Base-by-base conservation (phyloP, 2,113 vertebrate genomes). In the Opisthocomus hoazin region DNA sequence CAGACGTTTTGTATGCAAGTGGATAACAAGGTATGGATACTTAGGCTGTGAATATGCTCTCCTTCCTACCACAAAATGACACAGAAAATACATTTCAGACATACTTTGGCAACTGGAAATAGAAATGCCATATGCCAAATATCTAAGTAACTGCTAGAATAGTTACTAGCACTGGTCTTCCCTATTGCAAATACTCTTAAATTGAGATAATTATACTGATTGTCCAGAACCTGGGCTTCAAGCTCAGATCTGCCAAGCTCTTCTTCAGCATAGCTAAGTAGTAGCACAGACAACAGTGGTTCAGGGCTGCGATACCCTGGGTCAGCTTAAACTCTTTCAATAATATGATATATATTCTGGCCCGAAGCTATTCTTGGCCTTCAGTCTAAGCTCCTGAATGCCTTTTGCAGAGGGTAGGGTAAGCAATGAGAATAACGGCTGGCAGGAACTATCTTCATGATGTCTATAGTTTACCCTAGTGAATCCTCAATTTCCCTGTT, bases 31-130 rank as follows among this genome's bases (percentile, higher is more conserved):
- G 39, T 81, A 53, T 48, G 51, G 78, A 85, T 88, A 66, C 51
- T 88, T 84, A 64, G 75, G 23, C 83, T 94, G 84, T 88, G 88
- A 94, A 84, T 89, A 39, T 32, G 27, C 30, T 68, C 51, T 93
- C 60, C 51, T 80, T 88, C 79, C 56, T 89, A 80, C 93, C 85
- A 84, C 79, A 90, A 88, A 96, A 93, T 68, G 34, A 84, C 68
- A 84, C 7, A 86, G 56, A 94, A 89, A 93, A 80, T 66, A 78
- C 79, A 90, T 90, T 90, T 92, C 83, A 89, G 82, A 74, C 66
- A 92, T 88, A 84, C 30, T 15, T 41, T 79, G 66, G 84, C 57
- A 90, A 75, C 27, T 60, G 46, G 39, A 88, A 91, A 89, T 70
- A 94, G 64, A 84, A 86, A 89, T 81, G 54, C 23, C 29, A 30